Evolutionary conservation across 2,888 invertebrate genomes (phyloP).

Genomic region (Phortica okadai): DNA sequence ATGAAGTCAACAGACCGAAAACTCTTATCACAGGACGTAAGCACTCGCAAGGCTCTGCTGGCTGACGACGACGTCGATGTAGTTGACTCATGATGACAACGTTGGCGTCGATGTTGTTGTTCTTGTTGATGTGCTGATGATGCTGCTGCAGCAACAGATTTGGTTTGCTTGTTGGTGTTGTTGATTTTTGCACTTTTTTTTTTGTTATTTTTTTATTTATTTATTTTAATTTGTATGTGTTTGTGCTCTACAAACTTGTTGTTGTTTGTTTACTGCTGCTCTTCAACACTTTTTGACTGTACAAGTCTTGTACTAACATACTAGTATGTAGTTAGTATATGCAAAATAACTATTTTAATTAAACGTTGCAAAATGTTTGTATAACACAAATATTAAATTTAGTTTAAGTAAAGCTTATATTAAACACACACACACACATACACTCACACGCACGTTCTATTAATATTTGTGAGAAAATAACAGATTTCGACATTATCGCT

Average conservation of each 20-base stretch:
- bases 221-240: conserved; percentile 12
- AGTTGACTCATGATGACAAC: conserved; percentile 61
- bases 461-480: too few relatives aligned
- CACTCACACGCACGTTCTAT: background rate
- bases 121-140: conserved; percentile 54
- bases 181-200: conserved; percentile 8
- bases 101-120: conserved; percentile 50
- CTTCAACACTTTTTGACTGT: too few relatives aligned
- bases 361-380: too few relatives aligned
- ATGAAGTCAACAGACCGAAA: conserved; percentile 74
- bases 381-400: too few relatives aligned
- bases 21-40: conserved; percentile 74
- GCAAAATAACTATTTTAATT: too few relatives aligned
- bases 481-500: too few relatives aligned
- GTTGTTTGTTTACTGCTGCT: background rate
- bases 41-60: conserved; percentile 74
- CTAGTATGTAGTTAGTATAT: too few relatives aligned
- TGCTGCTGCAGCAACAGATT: conserved; percentile 51
- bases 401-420: conserved; percentile 5
- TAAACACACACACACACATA: background rate
- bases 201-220: background rate
- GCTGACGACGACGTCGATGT: conserved; percentile 70
- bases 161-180: conserved; percentile 25
- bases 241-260: conserved; percentile 1
- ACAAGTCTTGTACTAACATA: too few relatives aligned